Evolutionary conservation across 1,140 invertebrate species (phyloP).

Genomic region (Aphis craccivora): DNA sequence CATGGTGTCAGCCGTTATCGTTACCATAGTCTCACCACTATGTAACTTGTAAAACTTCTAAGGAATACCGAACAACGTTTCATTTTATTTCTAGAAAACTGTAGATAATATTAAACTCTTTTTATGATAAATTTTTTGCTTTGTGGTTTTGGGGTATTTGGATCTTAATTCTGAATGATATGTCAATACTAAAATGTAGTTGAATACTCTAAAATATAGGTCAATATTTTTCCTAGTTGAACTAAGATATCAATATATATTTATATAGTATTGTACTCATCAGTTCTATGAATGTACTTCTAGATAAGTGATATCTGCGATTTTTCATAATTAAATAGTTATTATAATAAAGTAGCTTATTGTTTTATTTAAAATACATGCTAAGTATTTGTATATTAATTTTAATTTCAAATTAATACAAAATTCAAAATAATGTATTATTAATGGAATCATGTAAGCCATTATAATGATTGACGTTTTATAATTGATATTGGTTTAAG

Average conservation of each 20-base stretch:
- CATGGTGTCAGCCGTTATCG: not conserved
- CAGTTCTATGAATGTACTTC: too few relatives aligned
- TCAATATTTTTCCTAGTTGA: not conserved
- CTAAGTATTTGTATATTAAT: not conserved
- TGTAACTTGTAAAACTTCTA: not conserved
- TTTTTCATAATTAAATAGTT: too few relatives aligned
- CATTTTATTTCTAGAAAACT: not conserved
- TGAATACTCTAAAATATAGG: not conserved
- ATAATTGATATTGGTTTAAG: not conserved
- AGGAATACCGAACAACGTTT: not conserved
- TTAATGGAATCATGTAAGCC: not conserved
- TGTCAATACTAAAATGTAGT: not conserved
- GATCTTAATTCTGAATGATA: not conserved
- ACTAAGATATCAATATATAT: not conserved
- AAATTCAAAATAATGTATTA: not conserved
- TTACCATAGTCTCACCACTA: not conserved
- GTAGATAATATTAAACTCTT: not conserved
- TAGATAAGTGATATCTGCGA: too few relatives aligned
- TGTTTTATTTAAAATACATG: not conserved
- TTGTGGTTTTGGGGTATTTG: not conserved
- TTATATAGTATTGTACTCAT: too few relatives aligned
- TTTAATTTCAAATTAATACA: not conserved
- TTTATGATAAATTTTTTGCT: not conserved
- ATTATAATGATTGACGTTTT: conserved; percentile 1
- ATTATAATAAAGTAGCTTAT: too few relatives aligned